Evolutionary conservation across 2,888 invertebrate species (phyloP).

Genomic region (Chrysolina haemoptera): DNA sequence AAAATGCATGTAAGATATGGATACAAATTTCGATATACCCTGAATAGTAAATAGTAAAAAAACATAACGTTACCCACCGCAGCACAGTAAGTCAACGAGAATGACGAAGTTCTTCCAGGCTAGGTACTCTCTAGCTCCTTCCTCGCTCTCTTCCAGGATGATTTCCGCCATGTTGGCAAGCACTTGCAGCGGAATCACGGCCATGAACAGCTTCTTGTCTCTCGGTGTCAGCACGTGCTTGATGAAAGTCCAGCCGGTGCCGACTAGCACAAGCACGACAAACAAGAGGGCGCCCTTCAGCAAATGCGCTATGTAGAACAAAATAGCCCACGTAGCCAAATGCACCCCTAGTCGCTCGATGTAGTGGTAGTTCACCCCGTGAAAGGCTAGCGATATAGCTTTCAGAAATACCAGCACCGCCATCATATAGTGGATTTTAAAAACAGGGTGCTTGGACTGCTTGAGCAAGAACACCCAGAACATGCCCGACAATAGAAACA

Average conservation of each 20-base stretch:
- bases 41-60: too few species aligned
- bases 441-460: constrained; percentile 82
- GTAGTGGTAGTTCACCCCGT: constrained; percentile 95
- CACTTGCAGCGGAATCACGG: constrained; percentile 97
- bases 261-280: constrained; percentile 95
- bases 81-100: constrained; percentile 95
- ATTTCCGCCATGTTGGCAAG: constrained; percentile 97
- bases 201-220: constrained; percentile 97
- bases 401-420: constrained; percentile 93
- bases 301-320: constrained; percentile 98
- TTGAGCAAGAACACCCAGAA: constrained; percentile 93
- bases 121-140: constrained; percentile 90
- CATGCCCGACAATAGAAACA: constrained; percentile 91
- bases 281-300: constrained; percentile 84
- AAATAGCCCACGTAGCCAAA: constrained; percentile 96
- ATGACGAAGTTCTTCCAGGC: constrained; percentile 95
- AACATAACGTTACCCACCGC: too few species aligned
- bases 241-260: constrained; percentile 99
- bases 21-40: too few species aligned
- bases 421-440: constrained; percentile 98
- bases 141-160: constrained; percentile 96
- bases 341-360: constrained; percentile 94
- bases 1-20: too few species aligned
- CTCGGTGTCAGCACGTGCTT: constrained; percentile 96
- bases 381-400: constrained; percentile 92